Evolutionary conservation across 2,113 vertebrate species (phyloP), one percentile per base, ranked within the genome.

Genomic region (Plotosus lineatus): DNA sequence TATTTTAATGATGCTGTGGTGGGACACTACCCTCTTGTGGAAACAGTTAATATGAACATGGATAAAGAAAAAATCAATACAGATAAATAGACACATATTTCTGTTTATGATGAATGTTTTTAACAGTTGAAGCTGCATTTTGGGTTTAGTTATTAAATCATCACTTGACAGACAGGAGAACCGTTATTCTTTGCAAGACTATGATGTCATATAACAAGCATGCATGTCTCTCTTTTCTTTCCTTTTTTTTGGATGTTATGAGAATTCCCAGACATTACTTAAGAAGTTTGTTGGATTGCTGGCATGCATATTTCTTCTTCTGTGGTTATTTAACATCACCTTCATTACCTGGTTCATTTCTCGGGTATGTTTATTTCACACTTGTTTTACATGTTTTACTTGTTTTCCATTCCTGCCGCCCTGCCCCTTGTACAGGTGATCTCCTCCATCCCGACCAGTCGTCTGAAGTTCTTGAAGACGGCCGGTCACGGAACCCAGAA

Each of bases 401-500:
- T n/a, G n/a, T n/a, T n/a, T n/a, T n/a, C n/a, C n/a, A 2, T 61
- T 61, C 68, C 44, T 69, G 9, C 51, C 19, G 14, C n/a, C 40
- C 42, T n/a, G 3, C 38, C 28, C 33, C 21, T 68, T 10, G 0
- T 58, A 23, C 91, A 99, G 98, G 88, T 99, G 75, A 98, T 99
- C 90, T 97, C 98, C 87, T 92, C 96, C 84, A 95, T 99, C 90
- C 98, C 98, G 84, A 99, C 97, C 81, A 98, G 96, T 85, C 96
- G 95, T 51, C 94, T 99, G 92, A 98, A 97, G 91, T 99, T 99
- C 91, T 92, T 99, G 75, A 99, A 98, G 90, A 95, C 97, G 66
- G 98, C 98, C 66, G 98, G 98, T 85, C 97, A 99, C 65, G 98
- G 98, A 88, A 99, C 98, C 73, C 97, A 98, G 83, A 98, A 99